Conservation (phyloP, 2,797 vertebrate genomes). For the Taeniopygia guttata region DNA sequence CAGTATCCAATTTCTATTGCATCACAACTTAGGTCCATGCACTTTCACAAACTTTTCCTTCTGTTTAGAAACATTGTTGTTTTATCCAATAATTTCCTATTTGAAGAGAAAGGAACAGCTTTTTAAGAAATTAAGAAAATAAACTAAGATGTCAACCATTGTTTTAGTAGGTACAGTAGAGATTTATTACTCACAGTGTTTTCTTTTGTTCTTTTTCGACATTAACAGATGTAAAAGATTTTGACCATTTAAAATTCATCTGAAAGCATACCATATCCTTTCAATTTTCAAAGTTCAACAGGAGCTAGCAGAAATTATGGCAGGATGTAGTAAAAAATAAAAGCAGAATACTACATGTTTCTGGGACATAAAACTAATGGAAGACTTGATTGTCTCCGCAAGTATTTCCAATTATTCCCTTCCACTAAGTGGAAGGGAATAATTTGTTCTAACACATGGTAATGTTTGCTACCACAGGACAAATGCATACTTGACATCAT, state of each 20-base stretch:
- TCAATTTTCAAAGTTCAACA: not conserved
- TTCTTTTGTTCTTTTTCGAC: not conserved
- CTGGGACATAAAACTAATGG: not conserved
- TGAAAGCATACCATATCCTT: not conserved
- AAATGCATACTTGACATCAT: not conserved
- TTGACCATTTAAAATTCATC: not conserved
- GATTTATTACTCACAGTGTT: not conserved
- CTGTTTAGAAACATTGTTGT: not conserved
- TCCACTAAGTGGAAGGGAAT: not conserved
- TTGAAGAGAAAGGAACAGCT: not conserved
- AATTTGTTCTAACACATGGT: not conserved
- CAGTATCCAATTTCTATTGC: not conserved
- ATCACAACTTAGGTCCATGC: rapidly evolving
- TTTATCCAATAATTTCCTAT: not conserved
- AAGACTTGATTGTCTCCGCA: not conserved
- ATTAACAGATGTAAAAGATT: not conserved
- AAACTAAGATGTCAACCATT: not conserved
- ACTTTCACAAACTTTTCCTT: not conserved
- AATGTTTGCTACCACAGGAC: not conserved
- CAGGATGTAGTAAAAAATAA: not conserved
- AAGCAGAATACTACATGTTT: not conserved
- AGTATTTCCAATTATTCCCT: not conserved
- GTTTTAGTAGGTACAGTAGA: not conserved
- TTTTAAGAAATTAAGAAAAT: not conserved
- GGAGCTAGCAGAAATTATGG: not conserved